phyloP scores from a whole-genome alignment of 2,797 vertebrate genomes.

The Acanthiza pusilla region DNA sequence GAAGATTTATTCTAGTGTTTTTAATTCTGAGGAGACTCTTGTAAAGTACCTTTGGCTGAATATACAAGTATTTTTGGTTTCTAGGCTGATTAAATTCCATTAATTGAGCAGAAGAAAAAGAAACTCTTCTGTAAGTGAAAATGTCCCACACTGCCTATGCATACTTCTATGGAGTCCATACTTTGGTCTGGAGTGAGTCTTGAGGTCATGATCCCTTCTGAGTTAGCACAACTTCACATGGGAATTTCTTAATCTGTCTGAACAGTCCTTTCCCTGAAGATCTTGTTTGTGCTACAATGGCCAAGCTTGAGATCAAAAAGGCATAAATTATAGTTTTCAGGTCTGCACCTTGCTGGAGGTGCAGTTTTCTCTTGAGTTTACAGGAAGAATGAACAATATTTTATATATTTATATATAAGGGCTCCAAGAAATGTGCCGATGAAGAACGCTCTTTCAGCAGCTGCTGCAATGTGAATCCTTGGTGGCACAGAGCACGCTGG shows the following conservation, averaged over 20 bases:
- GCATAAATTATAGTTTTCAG: not conserved
- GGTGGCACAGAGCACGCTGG: not conserved
- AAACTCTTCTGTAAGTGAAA: not conserved
- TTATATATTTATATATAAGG: rapidly evolving
- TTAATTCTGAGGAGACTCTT: not conserved
- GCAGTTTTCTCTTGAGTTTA: not conserved
- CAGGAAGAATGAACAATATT: no score
- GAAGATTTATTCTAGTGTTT: not conserved
- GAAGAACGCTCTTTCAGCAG: not conserved
- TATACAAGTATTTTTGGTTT: not conserved
- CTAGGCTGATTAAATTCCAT: not conserved
- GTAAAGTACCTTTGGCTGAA: not conserved
- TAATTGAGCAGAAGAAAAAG: not conserved
- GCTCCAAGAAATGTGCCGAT: not conserved
- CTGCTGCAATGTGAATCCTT: not conserved
- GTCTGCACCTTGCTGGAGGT: not conserved
- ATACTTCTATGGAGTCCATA: not conserved
- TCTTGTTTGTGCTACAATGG: not conserved
- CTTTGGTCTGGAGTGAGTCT: not conserved
- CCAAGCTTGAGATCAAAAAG: not conserved
- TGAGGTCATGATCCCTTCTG: not conserved
- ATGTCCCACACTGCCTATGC: not conserved
- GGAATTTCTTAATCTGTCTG: not conserved
- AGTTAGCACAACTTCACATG: not conserved
- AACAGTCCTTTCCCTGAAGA: not conserved